Evolutionary conservation across 2,888 invertebrate species (phyloP).

Genomic region (Caradrina kadenii): DNA sequence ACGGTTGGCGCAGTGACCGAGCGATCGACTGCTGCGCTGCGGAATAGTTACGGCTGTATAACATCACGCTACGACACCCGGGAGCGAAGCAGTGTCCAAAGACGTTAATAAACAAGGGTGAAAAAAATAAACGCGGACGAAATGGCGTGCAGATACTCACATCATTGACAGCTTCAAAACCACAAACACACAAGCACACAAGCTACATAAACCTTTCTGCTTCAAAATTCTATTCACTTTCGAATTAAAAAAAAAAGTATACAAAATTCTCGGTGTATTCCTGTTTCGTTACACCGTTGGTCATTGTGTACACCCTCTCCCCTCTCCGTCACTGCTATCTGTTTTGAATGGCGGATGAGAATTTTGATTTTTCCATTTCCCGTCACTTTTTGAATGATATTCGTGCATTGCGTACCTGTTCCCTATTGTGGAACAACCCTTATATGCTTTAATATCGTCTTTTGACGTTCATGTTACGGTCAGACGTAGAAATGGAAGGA

Average conservation of each 20-base stretch:
- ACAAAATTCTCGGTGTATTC: conserved; percentile 40
- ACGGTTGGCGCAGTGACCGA: no score
- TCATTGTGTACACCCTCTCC: conserved; percentile 66
- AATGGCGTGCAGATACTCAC: neutral
- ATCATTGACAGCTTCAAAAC: neutral
- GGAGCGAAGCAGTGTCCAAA: no score
- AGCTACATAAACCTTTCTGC: conserved; percentile 20
- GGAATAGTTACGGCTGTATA: no score
- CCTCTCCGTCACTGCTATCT: conserved; percentile 69
- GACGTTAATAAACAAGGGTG: no score
- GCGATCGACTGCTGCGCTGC: no score
- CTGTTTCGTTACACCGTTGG: conserved; percentile 57
- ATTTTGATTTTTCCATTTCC: conserved; percentile 88
- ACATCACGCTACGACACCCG: no score
- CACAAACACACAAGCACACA: no score
- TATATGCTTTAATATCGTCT: conserved; percentile 79
- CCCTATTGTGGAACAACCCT: conserved; percentile 76
- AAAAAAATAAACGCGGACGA: no score
- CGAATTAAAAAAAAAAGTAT: conserved; percentile 27
- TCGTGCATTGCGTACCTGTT: conserved; percentile 70
- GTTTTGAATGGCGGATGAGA: conserved; percentile 76
- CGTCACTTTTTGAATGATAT: conserved; percentile 79
- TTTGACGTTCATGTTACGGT: conserved; percentile 70
- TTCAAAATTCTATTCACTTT: conserved; percentile 36
- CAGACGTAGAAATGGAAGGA: conserved; percentile 57